Evolutionary conservation across 1,140 invertebrate genomes (phyloP), one percentile per base, ranked within the genome.

Genomic region (Plutomurus gul): DNA sequence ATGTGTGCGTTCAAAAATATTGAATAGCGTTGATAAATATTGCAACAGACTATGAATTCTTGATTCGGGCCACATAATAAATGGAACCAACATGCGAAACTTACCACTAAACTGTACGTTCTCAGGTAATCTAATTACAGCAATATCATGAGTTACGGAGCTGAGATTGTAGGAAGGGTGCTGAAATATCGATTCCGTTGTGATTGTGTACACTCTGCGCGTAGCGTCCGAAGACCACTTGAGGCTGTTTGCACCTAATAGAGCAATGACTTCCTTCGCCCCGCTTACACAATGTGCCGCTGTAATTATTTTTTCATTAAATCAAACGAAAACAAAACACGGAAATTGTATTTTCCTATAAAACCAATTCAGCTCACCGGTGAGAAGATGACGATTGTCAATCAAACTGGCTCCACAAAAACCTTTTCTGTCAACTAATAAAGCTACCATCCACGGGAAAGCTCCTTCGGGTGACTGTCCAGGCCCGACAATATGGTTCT

Each of bases 381-480:
- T 75, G 7, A 79, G 27, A 70, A 82, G 36, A n/a, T 82, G 75
- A 20, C 78, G 74, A 43, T 78, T 39, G 25, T 78, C 75, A 37
- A 83, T 83, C 10, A 83, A 39, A 37, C 73, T 76, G 0, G 71
- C 81, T 0, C 83, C 83, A 71, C 83, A 84, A 30, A 84, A 82
- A 18, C 74, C 56, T 60, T 65, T 72, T 4, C 75, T 75, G 30
- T 84, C 82, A 79, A 84, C 83, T 11, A 83, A 30, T 5, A 84
- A 36, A 25, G 82, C 81, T 11, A 51, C 83, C 83, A 84, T 84
- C 83, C 83, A 84, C 37, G 83, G 83, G 72, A 80, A 83, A 22
- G 82, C 80, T 20, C 76, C 79, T 33, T 77, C 73, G 0, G 81
- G 76, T 5, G 77, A 77, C 77, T 82, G 76, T n/a, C 77, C 71